Base-by-base conservation (phyloP, 2,888 invertebrate species). In the Diadromus collaris region DNA sequence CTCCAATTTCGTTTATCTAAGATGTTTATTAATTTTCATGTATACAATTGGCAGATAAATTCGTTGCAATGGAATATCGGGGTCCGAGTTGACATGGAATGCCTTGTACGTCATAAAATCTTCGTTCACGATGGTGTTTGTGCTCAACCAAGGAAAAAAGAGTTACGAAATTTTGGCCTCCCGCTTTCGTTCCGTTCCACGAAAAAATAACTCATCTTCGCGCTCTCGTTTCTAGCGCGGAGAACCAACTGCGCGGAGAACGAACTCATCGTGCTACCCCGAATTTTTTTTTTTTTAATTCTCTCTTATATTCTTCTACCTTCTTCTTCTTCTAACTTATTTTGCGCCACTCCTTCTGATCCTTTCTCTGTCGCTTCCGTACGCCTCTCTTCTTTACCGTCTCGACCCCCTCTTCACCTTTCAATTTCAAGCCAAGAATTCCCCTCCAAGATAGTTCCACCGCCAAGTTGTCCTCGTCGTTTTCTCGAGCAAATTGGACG, bases 401-500 rank as follows among this genome's bases (percentile, higher is more conserved):
- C 76, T 56, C 68, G 60, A n/a, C 78, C 56, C 32, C 61, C 64
- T 67, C 68, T 68, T 80, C 78, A 81, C 83, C 80, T 81, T 79
- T 79, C 79, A 79, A 79, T 79, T 79, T 79, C 38, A 79, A 69
- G 34, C 76, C 69, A 58, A 32, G 24, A 67, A 81, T 67, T 65
- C 76, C 69, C 76, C 67, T n/a, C 38, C 77, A 73, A 58, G 63
- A 63, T 64, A 73, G 64, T 74, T 58, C 54, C 24, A 27, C 34
- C 10, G 24, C 54, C 24, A 6, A 46, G 46, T 34, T 24, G 34
- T 46, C 73, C 65, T 71, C 44, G 51, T 60, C 60, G 76, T 56
- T 79, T 65, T 65, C 72, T 79, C 54, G 63, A 38, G 71, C 69
- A 79, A 79, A 79, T 79, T 79, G 79, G 79, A 76, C 79, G 76